Conservation (phyloP, 2,888 invertebrate species). For the Hermaeophaga mercurialis region DNA sequence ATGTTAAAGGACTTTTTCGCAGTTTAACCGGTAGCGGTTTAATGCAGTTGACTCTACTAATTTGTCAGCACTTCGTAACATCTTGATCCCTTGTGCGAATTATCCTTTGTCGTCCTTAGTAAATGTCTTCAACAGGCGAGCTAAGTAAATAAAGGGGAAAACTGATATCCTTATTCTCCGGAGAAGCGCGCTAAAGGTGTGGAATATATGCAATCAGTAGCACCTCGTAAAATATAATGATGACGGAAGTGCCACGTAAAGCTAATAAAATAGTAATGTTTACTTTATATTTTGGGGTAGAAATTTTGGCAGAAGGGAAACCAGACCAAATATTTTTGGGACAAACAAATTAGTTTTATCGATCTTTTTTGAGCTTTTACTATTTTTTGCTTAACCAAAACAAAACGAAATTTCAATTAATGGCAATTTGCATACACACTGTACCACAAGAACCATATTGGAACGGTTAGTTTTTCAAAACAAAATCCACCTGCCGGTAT, state of each 20-base stretch:
- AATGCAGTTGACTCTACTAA: slow-evolving; percentile 29
- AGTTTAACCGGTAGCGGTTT: slow-evolving; percentile 5
- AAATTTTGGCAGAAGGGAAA: no score
- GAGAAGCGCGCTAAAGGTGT: slow-evolving; percentile 10
- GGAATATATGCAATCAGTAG: slow-evolving; percentile 24
- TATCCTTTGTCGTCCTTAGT: slow-evolving; percentile 38
- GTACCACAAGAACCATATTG: no score
- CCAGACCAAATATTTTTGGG: no score
- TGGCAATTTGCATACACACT: no score
- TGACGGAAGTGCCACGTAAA: slow-evolving; percentile 9
- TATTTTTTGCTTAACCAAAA: no score
- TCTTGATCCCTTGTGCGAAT: slow-evolving; percentile 29
- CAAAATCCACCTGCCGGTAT: slow-evolving; percentile 33
- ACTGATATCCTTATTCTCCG: slow-evolving; percentile 26
- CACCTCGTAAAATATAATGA: slow-evolving; percentile 25
- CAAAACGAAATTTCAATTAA: no score
- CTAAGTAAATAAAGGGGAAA: slow-evolving; percentile 47
- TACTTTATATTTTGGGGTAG: slow-evolving; percentile 11
- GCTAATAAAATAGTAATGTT: slow-evolving; percentile 16
- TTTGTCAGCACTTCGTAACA: slow-evolving; percentile 22
- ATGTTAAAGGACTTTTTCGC: no score
- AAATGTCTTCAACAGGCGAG: slow-evolving; percentile 43
- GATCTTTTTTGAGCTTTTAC: no score
- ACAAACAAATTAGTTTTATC: no score
- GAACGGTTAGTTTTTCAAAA: no score